Conservation (phyloP, 2,113 vertebrate species). For the Electrona antarctica region DNA sequence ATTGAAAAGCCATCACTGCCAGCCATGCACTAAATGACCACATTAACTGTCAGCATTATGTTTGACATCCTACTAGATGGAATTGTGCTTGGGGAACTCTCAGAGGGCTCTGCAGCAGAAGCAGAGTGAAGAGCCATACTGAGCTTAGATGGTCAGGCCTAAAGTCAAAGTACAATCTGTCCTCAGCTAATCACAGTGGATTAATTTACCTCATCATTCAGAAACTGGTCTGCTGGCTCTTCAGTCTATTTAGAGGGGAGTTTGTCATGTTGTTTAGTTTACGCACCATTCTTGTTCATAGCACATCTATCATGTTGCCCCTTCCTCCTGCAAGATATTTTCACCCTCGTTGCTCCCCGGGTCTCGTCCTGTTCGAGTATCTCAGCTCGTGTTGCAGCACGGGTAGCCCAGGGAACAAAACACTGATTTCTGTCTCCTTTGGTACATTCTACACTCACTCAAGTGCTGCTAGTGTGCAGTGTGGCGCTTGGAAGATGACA, state of each 20-base stretch:
- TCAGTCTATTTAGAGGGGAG: slow-evolving; percentile 55
- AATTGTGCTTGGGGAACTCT: slow-evolving; percentile 61
- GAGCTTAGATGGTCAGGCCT: slow-evolving; percentile 52
- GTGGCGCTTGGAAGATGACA: slow-evolving; percentile 58
- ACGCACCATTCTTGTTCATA: slow-evolving; percentile 48
- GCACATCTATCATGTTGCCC: slow-evolving; percentile 53
- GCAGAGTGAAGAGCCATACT: slow-evolving; percentile 31
- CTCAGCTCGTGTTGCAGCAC: slow-evolving; percentile 42
- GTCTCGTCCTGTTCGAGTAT: slow-evolving; percentile 54
- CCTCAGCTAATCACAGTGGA: slow-evolving; percentile 53
- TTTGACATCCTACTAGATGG: slow-evolving; percentile 66
- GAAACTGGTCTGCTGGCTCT: slow-evolving; percentile 31
- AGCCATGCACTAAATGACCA: slow-evolving; percentile 72
- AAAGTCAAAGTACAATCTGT: slow-evolving; percentile 67
- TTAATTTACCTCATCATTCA: slow-evolving; percentile 49
- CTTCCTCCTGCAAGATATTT: slow-evolving; percentile 52
- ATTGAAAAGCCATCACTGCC: slow-evolving; percentile 73
- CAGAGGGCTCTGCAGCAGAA: slow-evolving; percentile 50
- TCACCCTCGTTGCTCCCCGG: slow-evolving; percentile 50
- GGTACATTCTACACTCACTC: slow-evolving; percentile 48
- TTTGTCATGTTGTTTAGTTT: slow-evolving; percentile 40
- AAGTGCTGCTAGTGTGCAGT: slow-evolving; percentile 29
- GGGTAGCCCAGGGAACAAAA: slow-evolving; percentile 62
- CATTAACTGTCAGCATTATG: slow-evolving; percentile 73
- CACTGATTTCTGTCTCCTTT: slow-evolving; percentile 67